These are phyloP conservation scores for Xanthia togata DNA, from an alignment of 2,888 invertebrate species.

Conservation along the genomic window DNA sequence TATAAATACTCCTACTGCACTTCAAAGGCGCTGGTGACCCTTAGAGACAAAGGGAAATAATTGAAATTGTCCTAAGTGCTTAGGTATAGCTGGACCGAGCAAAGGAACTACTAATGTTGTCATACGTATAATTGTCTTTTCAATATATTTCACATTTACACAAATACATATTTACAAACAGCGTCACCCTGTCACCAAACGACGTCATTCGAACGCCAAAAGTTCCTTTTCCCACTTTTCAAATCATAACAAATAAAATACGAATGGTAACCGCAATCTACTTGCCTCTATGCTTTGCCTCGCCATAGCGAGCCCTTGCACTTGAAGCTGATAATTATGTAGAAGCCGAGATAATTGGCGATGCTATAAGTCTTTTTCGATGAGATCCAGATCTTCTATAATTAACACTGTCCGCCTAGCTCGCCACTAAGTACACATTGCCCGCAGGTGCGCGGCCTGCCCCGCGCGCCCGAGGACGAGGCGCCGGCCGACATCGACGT, in stretches of 20 bases:
- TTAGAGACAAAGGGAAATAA: not conserved
- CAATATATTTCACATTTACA: not conserved
- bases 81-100: no score
- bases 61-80: not conserved
- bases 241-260: not conserved
- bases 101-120: no score
- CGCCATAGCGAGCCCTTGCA: not conserved
- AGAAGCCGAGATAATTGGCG: not conserved
- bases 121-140: not conserved
- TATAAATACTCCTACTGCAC: not conserved
- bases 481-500: conserved; percentile 88
- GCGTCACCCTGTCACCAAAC: no score
- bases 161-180: not conserved
- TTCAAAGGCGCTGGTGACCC: not conserved
- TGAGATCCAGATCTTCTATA: not conserved
- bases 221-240: not conserved
- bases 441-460: conserved; percentile 81
- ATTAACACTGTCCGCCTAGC: not conserved
- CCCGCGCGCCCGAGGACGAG: conserved; percentile 77
- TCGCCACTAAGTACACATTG: not conserved
- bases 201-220: no score
- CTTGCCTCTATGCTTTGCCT: no score
- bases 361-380: not conserved
- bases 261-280: not conserved
- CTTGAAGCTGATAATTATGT: not conserved